phyloP scores from a whole-genome alignment of 2,113 vertebrate species.

The Pteropus alecto region DNA sequence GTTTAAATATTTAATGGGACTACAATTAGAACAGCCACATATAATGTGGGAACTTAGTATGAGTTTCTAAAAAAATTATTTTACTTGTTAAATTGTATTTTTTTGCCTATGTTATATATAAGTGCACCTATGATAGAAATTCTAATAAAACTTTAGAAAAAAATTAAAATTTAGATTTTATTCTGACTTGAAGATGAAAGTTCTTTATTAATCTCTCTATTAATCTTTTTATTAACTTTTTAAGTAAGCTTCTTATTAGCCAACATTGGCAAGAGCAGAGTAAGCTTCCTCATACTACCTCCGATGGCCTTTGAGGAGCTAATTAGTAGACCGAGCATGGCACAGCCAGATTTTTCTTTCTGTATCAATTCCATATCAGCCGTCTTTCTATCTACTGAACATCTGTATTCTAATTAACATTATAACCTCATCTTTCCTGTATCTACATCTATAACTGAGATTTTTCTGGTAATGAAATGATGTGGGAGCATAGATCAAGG shows the following conservation, averaged over 20 bases:
- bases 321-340: neutral
- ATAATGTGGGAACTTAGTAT: neutral
- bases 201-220: slow-evolving; percentile 37
- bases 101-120: neutral
- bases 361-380: neutral
- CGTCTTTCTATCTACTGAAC: neutral
- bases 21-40: slow-evolving; percentile 50
- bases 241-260: slow-evolving; percentile 46
- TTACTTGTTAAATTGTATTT: neutral
- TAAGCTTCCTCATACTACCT: neutral
- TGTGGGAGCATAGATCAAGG: neutral
- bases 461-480: neutral
- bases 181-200: slow-evolving; percentile 45
- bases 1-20: slow-evolving; percentile 78
- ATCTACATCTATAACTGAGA: slow-evolving; percentile 14
- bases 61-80: slow-evolving; percentile 35
- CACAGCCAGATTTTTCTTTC: neutral
- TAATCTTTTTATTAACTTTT: slow-evolving; percentile 57
- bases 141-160: slow-evolving; percentile 26
- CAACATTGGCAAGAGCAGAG: neutral
- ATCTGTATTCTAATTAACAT: slow-evolving; percentile 56
- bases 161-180: neutral
- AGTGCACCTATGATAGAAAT: slow-evolving; percentile 3
- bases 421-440: slow-evolving; percentile 32
- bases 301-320: slow-evolving; percentile 39